phyloP scores from a whole-genome alignment of 2,113 vertebrate species.

The Elephas maximus region DNA sequence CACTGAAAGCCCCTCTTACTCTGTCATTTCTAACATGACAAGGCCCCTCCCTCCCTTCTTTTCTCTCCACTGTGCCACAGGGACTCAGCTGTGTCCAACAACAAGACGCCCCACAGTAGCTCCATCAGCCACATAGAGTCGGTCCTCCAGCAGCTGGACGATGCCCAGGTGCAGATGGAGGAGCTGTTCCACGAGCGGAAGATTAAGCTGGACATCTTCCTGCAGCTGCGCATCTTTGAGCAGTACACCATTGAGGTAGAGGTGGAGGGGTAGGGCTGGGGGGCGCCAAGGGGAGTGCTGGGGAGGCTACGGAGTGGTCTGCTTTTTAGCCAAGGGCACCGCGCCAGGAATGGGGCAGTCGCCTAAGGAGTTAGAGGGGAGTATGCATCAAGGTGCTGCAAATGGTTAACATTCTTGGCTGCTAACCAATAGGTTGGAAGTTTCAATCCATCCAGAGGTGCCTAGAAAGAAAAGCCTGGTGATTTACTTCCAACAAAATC shows the following conservation, averaged over 20 bases:
- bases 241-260: constrained; percentile 98
- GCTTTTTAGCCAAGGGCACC: background rate
- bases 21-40: constrained; percentile 39
- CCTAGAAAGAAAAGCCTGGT: too few relatives aligned
- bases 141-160: constrained; percentile 98
- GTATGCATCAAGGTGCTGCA: background rate
- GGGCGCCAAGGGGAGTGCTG: background rate
- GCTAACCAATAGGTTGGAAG: too few relatives aligned
- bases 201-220: constrained; percentile 98
- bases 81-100: constrained; percentile 97
- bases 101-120: constrained; percentile 97
- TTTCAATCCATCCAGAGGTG: too few relatives aligned
- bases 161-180: constrained; percentile 99
- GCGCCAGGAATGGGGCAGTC: background rate
- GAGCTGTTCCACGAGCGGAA: constrained; percentile 98
- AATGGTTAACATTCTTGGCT: background rate
- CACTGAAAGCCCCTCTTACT: background rate
- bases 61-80: constrained; percentile 84
- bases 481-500: background rate
- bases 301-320: background rate
- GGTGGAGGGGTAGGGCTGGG: rapidly evolving
- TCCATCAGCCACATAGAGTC: constrained; percentile 98
- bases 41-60: constrained; percentile 23
- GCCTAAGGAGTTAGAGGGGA: background rate
- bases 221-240: constrained; percentile 98